Conservation (phyloP, 2,888 invertebrate species). For the Drosophila subquinaria region DNA sequence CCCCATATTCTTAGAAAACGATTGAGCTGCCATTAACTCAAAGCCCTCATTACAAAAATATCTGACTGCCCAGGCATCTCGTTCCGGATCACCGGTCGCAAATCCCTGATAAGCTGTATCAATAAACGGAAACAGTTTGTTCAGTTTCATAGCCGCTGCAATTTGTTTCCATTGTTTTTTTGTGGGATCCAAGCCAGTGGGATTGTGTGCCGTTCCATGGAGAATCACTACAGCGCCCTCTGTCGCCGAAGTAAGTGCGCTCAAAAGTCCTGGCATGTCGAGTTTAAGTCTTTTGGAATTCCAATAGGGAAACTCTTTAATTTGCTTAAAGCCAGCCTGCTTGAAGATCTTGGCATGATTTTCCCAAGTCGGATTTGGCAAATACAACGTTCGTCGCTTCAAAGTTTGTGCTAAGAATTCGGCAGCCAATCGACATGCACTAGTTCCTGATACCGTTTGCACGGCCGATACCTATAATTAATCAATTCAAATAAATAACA, state of each 20-base stretch:
- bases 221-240: constrained; percentile 92
- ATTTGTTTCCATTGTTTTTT: constrained; percentile 92
- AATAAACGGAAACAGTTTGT: constrained; percentile 94
- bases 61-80: constrained; percentile 95
- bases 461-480: constrained; percentile 90
- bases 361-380: constrained; percentile 96
- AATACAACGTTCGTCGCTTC: constrained; percentile 90
- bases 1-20: constrained; percentile 99
- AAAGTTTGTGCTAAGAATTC: constrained; percentile 91
- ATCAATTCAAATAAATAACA: no score
- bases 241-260: constrained; percentile 91
- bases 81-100: constrained; percentile 95
- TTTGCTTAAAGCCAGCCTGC: constrained; percentile 92
- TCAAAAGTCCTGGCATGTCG: constrained; percentile 86
- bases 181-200: constrained; percentile 39
- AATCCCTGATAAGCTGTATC: constrained; percentile 97
- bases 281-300: constrained; percentile 82
- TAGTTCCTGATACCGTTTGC: constrained; percentile 97
- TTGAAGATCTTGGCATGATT: constrained; percentile 94
- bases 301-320: constrained; percentile 95
- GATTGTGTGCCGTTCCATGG: constrained; percentile 42
- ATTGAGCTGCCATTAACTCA: constrained; percentile 95
- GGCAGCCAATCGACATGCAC: constrained; percentile 93
- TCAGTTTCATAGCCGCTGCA: constrained; percentile 92
- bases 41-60: constrained; percentile 93